These are phyloP conservation scores for Buphagus erythrorhynchus DNA, from an alignment of 2,797 vertebrate species.

Conservation along the genomic window DNA sequence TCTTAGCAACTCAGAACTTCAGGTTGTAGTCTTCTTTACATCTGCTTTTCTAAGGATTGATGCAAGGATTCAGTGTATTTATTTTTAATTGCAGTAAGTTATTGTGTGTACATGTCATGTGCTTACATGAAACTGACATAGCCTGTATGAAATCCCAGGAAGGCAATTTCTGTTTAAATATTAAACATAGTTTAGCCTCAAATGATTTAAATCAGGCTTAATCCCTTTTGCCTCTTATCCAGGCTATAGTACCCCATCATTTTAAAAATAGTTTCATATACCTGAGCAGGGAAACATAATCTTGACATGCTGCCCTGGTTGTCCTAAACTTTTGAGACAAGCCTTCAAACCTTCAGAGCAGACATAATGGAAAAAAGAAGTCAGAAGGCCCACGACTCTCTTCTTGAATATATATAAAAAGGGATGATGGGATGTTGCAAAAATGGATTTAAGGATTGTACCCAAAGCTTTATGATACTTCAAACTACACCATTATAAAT, in stretches of 20 bases:
- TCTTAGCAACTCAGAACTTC: not conserved
- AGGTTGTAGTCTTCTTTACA: not conserved
- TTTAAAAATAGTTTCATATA: slow-evolving; percentile 28
- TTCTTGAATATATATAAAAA: not conserved
- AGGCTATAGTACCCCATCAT: not conserved
- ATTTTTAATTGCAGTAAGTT: not conserved
- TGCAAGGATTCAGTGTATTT: not conserved
- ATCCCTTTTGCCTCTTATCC: slow-evolving; percentile 11
- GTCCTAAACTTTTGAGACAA: slow-evolving; percentile 4
- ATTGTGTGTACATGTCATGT: not conserved
- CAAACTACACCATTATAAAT: not conserved
- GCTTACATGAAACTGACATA: not conserved
- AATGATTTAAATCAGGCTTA: slow-evolving; percentile 26
- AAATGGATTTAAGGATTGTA: slow-evolving; percentile 13
- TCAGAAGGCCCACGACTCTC: not conserved
- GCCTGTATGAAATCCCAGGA: not conserved
- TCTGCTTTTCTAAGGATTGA: not conserved
- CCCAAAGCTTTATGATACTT: not conserved
- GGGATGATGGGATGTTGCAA: not conserved
- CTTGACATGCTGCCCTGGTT: not conserved
- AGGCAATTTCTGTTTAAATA: slow-evolving; percentile 23
- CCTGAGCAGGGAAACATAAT: not conserved
- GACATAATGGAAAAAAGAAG: not conserved
- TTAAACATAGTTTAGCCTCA: not conserved
- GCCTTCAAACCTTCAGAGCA: not conserved